Conservation (phyloP, 2,113 vertebrate species). For the Crocuta crocuta region DNA sequence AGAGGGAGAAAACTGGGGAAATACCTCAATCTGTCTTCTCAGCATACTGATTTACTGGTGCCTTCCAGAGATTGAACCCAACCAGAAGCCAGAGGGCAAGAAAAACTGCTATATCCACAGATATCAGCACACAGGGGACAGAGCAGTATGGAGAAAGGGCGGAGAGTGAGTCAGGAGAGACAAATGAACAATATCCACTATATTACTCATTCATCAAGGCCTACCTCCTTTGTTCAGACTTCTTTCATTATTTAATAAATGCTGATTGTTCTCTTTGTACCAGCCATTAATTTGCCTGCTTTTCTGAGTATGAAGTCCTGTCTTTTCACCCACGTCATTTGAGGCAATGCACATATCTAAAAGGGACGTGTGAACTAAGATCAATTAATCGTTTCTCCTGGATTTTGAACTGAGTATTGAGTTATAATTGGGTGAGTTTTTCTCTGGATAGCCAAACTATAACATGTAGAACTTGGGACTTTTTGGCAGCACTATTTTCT, state of each 20-base stretch:
- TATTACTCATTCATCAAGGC: background rate
- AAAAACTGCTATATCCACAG: background rate
- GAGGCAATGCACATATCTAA: background rate
- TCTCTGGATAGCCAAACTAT: background rate
- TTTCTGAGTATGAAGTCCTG: background rate
- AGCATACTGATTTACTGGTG: background rate
- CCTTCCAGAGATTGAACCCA: constrained; percentile 1
- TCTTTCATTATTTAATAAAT: background rate
- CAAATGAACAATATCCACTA: background rate
- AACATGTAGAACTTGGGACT: background rate
- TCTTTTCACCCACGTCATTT: background rate
- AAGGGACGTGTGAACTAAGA: background rate
- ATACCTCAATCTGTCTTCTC: background rate
- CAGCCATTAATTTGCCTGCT: background rate
- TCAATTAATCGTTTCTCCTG: background rate
- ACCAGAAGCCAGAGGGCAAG: background rate
- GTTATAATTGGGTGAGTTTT: background rate
- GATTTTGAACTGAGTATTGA: background rate
- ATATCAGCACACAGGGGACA: background rate
- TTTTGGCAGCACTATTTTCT: background rate
- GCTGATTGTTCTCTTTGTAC: background rate
- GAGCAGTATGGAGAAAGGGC: background rate
- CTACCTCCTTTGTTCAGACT: background rate
- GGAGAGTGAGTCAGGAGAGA: background rate
- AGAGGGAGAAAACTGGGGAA: background rate